Evolutionary conservation across 1,140 invertebrate species (phyloP).

Genomic region (Aplysia californica): DNA sequence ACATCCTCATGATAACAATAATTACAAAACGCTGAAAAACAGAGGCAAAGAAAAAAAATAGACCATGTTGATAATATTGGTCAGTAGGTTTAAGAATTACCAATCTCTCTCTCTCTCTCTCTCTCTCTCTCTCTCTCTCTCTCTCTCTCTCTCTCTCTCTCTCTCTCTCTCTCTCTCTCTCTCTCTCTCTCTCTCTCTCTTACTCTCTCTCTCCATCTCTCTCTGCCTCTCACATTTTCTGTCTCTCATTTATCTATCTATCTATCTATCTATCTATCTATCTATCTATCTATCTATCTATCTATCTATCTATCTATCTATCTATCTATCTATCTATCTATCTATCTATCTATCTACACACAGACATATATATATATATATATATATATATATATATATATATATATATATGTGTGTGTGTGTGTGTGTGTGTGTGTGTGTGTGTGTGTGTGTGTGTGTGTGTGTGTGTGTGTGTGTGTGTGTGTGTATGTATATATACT

Average conservation of each 20-base stretch:
- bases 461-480: neutral
- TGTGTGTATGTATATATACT: constrained; percentile 2
- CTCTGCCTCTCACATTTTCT: no score
- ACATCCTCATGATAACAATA: no score
- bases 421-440: neutral
- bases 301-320: neutral
- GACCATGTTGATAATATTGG: neutral
- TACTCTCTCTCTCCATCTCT: no score
- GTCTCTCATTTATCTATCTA: no score
- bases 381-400: no score
- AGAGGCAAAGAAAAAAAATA: no score
- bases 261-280: neutral
- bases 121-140: constrained; percentile 8
- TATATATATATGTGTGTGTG: neutral
- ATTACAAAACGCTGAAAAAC: no score
- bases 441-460: neutral
- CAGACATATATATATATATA: neutral
- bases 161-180: constrained; percentile 8
- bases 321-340: neutral
- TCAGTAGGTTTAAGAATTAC: neutral
- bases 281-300: neutral
- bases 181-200: neutral
- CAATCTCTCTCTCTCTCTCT: neutral
- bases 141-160: neutral
- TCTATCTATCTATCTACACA: neutral